Conservation (phyloP, 2,797 vertebrate species). For the Xiphophorus birchmanni region DNA sequence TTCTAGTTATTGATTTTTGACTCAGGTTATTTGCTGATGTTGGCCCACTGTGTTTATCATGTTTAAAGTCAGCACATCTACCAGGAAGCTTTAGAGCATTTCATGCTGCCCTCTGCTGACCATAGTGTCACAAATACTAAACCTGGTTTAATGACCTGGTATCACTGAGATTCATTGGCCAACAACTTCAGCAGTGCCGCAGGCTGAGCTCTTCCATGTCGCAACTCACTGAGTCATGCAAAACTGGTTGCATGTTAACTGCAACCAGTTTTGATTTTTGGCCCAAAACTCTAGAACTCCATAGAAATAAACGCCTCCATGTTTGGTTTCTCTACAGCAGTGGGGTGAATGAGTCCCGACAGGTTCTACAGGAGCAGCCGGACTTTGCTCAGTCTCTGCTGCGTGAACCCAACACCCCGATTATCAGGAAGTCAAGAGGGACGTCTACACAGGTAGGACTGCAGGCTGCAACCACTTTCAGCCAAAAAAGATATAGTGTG, state of each 20-base stretch:
- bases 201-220: too few species aligned
- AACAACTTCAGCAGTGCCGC: neutral
- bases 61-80: neutral
- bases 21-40: neutral
- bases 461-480: neutral
- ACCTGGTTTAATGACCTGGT: neutral
- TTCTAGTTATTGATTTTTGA: neutral
- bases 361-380: conserved; percentile 94
- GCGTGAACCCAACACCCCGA: conserved; percentile 93
- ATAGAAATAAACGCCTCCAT: neutral
- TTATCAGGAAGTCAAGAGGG: conserved; percentile 93
- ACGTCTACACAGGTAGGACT: conserved; percentile 90
- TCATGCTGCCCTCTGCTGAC: neutral
- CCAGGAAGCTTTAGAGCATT: neutral
- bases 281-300: neutral
- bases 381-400: conserved; percentile 94
- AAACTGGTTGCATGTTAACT: too few species aligned
- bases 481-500: neutral
- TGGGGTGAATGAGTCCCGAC: conserved; percentile 93
- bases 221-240: too few species aligned
- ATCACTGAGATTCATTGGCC: neutral
- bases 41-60: neutral
- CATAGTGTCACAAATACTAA: neutral
- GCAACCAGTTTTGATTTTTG: neutral
- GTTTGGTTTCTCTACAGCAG: conserved; percentile 72